Base-by-base conservation (phyloP, 2,113 vertebrate species). In the Cyprinodon brontotheroides region DNA sequence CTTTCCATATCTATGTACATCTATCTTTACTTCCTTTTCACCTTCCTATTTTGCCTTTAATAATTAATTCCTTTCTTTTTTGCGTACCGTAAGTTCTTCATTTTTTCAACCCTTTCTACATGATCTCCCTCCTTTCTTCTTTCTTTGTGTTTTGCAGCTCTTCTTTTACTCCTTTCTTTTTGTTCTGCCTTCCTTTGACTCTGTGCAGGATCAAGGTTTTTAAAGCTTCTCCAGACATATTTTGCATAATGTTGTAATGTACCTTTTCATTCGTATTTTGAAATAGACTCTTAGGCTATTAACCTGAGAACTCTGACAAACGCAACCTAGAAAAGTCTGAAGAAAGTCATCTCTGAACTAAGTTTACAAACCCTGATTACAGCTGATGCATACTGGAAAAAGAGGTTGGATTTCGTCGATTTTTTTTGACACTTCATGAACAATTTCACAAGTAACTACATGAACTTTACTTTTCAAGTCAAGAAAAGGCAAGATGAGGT, bases 351-450 rank as follows among this genome's bases (percentile, higher is more conserved):
- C 4, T 9, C 4, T 53, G 17, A 57, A 57, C 20, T 57, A n/a
- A 20, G 50, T 57, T 6, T 14, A 57, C 8, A 20, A 57, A 57
- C 50, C 7, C 50, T n/a, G 50, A 57, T 57, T 50, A 79, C 80
- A 68, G 62, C 68, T 65, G 65, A 68, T 72, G 65, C 74, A 83
- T 76, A 73, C 48, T 60, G 43, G 65, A 53, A n/a, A 57, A 15
- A n/a, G n/a, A n/a, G n/a, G 50, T 0, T 20, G 8, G 50, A 57
- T 57, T 15, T 9, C 7, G 3, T 61, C 74, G 81, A 63, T 85
- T 81, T 81, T 9, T 70, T 83, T 62, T 43, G 37, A 62, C 70
- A 72, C 37, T 45, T 70, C 72, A 82, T 85, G 78, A 86, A 86
- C 82, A 80, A 73, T 75, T 62, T 61, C 66, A 36, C 69, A n/a